Percentiles rank a stretch among this genome's conserved stretches.
phyloP scores from a whole-genome alignment of 2,888 invertebrate species.

The Erannis defoliaria region DNA sequence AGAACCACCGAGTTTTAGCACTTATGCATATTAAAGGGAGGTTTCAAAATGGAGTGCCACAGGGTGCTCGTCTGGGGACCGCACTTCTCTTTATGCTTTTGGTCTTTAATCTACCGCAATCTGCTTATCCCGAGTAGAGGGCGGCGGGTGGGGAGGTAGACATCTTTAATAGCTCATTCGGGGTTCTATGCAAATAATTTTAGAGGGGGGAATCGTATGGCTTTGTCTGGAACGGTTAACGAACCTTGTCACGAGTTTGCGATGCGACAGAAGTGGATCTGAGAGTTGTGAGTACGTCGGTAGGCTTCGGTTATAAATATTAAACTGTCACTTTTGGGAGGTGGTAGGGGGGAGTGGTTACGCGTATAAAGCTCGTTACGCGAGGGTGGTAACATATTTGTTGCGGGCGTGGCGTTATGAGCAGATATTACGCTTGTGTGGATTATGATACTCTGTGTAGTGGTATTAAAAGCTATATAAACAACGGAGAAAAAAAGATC shows the following conservation, averaged over 20 bases:
- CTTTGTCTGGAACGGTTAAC: conserved; percentile 84
- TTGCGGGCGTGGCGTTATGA: conserved; percentile 53
- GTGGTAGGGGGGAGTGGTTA: conserved; percentile 63
- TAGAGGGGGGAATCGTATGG: conserved; percentile 80
- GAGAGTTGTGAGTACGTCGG: conserved; percentile 64
- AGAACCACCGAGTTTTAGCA: conserved; percentile 71
- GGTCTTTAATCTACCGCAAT: conserved; percentile 87
- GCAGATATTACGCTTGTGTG: conserved; percentile 12
- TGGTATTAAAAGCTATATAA: neutral
- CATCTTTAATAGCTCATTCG: conserved; percentile 87
- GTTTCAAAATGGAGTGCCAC: conserved; percentile 70
- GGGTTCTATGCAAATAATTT: conserved; percentile 86
- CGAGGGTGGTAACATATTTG: conserved; percentile 56
- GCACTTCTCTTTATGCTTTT: conserved; percentile 77
- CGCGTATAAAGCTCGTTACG: conserved; percentile 71
- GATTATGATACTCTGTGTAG: conserved; percentile 4
- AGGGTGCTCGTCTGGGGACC: conserved; percentile 61
- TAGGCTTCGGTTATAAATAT: conserved; percentile 82
- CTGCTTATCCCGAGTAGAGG: conserved; percentile 81
- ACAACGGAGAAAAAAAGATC: neutral
- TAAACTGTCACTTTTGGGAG: conserved; percentile 67
- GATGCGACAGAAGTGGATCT: conserved; percentile 79
- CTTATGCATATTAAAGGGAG: conserved; percentile 74
- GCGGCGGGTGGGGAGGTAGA: conserved; percentile 66
- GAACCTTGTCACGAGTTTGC: conserved; percentile 82